phyloP scores from a whole-genome alignment of 2,888 invertebrate species.

The Acronicta psi region DNA sequence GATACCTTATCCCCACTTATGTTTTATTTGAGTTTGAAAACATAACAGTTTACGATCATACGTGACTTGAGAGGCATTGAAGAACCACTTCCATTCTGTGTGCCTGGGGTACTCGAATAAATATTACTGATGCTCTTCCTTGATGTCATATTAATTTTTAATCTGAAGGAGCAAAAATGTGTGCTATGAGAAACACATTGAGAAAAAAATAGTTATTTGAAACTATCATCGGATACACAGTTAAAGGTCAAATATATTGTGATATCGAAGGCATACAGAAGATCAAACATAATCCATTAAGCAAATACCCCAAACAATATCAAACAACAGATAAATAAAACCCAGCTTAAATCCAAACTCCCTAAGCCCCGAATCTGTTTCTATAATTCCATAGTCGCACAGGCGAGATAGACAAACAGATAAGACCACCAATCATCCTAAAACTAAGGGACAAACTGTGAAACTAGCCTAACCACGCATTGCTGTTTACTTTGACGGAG shows the following conservation, averaged over 20 bases:
- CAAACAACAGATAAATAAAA: conserved; percentile 40
- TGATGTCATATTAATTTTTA: neutral
- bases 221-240: neutral
- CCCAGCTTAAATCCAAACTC: conserved; percentile 30
- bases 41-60: conserved; percentile 33
- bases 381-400: conserved; percentile 50
- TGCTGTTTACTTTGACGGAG: conserved; percentile 79
- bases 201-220: neutral
- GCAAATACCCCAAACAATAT: conserved; percentile 35
- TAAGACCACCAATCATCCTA: conserved; percentile 53
- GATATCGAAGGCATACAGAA: conserved; percentile 12
- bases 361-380: conserved; percentile 51
- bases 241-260: neutral
- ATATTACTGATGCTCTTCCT: conserved; percentile 1
- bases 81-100: conserved; percentile 10
- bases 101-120: neutral
- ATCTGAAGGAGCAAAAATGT: too few relatives aligned
- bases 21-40: conserved; percentile 47
- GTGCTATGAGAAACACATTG: too few relatives aligned
- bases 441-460: conserved; percentile 69
- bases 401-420: conserved; percentile 54
- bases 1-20: conserved; percentile 19
- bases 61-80: conserved; percentile 39
- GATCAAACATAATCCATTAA: conserved; percentile 23
- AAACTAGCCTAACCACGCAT: conserved; percentile 73